phyloP scores from a whole-genome alignment of 2,888 invertebrate species.

The Zelleria hepariella region DNA sequence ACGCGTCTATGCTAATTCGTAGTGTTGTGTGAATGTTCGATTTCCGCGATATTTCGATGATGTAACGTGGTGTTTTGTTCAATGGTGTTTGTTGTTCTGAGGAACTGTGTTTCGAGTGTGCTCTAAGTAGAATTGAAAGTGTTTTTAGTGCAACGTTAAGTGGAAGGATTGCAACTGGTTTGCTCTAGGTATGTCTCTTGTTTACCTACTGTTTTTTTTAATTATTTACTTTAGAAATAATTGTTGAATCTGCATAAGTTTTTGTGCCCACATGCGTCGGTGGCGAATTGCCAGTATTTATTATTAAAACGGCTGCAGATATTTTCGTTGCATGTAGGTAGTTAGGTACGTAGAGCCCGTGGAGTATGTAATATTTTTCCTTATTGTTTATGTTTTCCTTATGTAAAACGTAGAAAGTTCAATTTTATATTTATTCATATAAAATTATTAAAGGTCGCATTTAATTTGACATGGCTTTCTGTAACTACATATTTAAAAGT shows the following conservation, averaged over 20 bases:
- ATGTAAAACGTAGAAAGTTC: too few relatives aligned
- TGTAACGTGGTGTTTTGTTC: conserved; percentile 41
- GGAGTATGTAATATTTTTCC: too few relatives aligned
- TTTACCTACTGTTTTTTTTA: conserved; percentile 16
- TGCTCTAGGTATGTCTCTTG: conserved; percentile 27
- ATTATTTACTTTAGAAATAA: conserved; percentile 9
- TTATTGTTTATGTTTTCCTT: too few relatives aligned
- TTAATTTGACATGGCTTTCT: too few relatives aligned
- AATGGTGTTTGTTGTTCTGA: conserved; percentile 33
- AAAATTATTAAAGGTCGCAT: too few relatives aligned
- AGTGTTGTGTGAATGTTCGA: conserved; percentile 13
- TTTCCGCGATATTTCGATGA: conserved; percentile 50
- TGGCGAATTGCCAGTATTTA: conserved; percentile 60
- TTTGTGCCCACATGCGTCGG: conserved; percentile 17
- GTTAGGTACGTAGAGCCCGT: neutral
- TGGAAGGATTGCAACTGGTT: conserved; percentile 21
- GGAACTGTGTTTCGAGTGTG: conserved; percentile 31
- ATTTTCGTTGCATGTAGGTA: conserved; percentile 28
- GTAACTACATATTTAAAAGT: too few relatives aligned
- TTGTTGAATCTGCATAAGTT: neutral
- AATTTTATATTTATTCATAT: too few relatives aligned
- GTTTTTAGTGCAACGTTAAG: conserved; percentile 40
- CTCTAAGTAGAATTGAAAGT: conserved; percentile 48
- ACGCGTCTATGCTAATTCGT: neutral
- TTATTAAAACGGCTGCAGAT: conserved; percentile 45